Conservation (phyloP, 2,888 invertebrate genomes). For the Keiferia lycopersicella region DNA sequence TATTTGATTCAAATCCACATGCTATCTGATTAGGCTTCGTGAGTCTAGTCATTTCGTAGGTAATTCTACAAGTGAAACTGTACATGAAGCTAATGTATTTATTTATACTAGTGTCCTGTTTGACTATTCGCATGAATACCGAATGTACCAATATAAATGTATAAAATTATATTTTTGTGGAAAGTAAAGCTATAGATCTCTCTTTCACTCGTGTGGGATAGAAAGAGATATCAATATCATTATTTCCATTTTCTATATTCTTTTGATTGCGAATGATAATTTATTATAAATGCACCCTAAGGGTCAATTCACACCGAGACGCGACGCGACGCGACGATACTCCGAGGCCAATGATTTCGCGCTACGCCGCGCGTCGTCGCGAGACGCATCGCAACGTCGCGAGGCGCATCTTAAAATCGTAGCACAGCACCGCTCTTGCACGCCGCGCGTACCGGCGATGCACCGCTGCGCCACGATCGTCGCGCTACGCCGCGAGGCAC, state of each 20-base stretch:
- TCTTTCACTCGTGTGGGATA: background rate
- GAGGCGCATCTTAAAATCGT: no score
- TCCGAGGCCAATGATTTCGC: no score
- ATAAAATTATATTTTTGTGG: background rate
- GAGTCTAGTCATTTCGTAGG: conserved; percentile 15
- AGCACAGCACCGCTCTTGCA: no score
- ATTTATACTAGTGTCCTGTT: background rate
- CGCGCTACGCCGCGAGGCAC: no score
- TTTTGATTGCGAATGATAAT: conserved; percentile 3
- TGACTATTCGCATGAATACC: background rate
- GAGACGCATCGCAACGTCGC: no score
- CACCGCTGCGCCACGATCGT: no score
- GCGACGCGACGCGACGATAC: no score
- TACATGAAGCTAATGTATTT: conserved; percentile 8
- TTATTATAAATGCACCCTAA: background rate
- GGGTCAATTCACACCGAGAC: no score
- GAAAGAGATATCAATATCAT: background rate
- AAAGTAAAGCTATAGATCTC: background rate
- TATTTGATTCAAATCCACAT: background rate
- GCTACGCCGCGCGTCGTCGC: no score
- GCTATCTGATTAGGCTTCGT: conserved; percentile 17
- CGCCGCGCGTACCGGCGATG: no score
- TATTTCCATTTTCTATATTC: background rate
- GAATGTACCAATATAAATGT: background rate
- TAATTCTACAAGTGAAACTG: background rate